Evolutionary conservation across 2,888 invertebrate genomes (phyloP).

Genomic region (Agrilus mali): DNA sequence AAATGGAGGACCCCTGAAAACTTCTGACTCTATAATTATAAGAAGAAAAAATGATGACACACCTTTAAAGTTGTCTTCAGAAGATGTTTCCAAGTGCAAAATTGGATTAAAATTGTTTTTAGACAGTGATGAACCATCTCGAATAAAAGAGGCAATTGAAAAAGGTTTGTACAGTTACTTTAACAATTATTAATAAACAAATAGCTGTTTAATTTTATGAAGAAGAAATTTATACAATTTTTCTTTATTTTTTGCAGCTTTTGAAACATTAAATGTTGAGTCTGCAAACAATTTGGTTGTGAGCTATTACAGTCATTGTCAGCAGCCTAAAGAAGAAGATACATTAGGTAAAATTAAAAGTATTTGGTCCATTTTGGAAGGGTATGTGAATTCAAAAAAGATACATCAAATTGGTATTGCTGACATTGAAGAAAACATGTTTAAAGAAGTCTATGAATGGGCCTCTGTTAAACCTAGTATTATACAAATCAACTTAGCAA

Average conservation of each 20-base stretch:
- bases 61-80: slow-evolving; percentile 49
- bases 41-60: slow-evolving; percentile 50
- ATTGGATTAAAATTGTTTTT: slow-evolving; percentile 81
- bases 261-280: slow-evolving; percentile 54
- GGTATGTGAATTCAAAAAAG: slow-evolving; percentile 51
- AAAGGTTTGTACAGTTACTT: slow-evolving; percentile 40
- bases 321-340: slow-evolving; percentile 23
- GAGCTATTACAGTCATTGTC: slow-evolving; percentile 44
- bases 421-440: slow-evolving; percentile 73
- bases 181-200: background rate
- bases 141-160: slow-evolving; percentile 59
- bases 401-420: slow-evolving; percentile 69
- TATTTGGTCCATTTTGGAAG: slow-evolving; percentile 68
- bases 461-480: slow-evolving; percentile 73
- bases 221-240: background rate
- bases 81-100: slow-evolving; percentile 64
- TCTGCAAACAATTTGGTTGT: slow-evolving; percentile 75
- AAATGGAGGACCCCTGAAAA: slow-evolving; percentile 19
- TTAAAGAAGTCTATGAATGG: slow-evolving; percentile 63
- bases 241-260: slow-evolving; percentile 42
- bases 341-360: slow-evolving; percentile 52
- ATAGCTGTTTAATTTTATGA: background rate
- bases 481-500: slow-evolving; percentile 84
- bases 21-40: slow-evolving; percentile 36
- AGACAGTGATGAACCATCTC: slow-evolving; percentile 51